These are phyloP conservation scores for Agrochola lychnidis DNA, from an alignment of 2,888 invertebrate species.

Conservation along the genomic window DNA sequence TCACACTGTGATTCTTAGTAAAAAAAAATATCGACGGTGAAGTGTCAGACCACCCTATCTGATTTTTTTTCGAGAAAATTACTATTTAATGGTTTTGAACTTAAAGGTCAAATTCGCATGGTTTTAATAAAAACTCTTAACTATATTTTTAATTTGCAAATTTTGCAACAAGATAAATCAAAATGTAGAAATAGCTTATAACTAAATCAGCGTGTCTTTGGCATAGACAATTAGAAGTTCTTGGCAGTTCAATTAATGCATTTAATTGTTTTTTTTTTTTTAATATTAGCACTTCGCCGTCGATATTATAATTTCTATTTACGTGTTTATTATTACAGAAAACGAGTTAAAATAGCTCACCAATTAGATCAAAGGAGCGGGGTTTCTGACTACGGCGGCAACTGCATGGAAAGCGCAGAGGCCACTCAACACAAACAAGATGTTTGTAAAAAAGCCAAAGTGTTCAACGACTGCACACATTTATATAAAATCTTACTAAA, in stretches of 20 bases:
- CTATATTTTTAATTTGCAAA: background rate
- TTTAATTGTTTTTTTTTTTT: too few relatives aligned
- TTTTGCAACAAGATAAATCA: background rate
- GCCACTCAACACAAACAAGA: slow-evolving; percentile 85
- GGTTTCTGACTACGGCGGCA: slow-evolving; percentile 75
- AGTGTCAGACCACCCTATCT: too few relatives aligned
- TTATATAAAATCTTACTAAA: slow-evolving; percentile 81
- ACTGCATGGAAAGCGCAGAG: slow-evolving; percentile 83
- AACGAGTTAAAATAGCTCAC: slow-evolving; percentile 79
- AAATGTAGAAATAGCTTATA: background rate
- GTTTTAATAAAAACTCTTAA: background rate
- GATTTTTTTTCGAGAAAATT: background rate
- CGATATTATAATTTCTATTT: background rate
- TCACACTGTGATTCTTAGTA: background rate
- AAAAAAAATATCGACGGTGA: background rate
- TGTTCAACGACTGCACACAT: slow-evolving; percentile 87
- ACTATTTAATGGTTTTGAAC: background rate
- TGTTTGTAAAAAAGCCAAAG: slow-evolving; percentile 86
- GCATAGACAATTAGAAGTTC: background rate
- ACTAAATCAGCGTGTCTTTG: background rate
- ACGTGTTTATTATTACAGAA: slow-evolving; percentile 68
- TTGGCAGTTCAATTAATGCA: background rate
- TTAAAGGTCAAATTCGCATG: background rate
- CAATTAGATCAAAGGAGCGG: slow-evolving; percentile 73
- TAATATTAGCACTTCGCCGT: background rate